phyloP scores from a whole-genome alignment of 2,888 invertebrate genomes.

The Xestia rhomboidea region DNA sequence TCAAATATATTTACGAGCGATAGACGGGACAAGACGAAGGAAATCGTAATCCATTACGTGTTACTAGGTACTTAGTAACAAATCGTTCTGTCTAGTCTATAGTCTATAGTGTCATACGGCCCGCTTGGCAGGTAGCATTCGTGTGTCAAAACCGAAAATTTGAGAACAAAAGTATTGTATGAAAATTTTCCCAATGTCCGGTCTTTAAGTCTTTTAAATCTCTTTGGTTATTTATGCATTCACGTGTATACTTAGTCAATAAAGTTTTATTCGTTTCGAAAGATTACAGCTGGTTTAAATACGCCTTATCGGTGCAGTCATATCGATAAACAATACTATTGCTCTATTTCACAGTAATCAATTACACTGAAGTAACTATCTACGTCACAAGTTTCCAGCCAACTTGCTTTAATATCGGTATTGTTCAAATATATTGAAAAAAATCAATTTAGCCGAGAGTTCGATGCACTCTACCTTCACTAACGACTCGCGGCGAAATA shows the following conservation, averaged over 20 bases:
- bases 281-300: conserved; percentile 50
- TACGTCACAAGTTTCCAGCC: conserved; percentile 19
- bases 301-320: conserved; percentile 45
- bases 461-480: conserved; percentile 49
- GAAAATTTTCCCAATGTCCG: too few species aligned
- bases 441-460: conserved; percentile 9
- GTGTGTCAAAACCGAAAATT: too few species aligned
- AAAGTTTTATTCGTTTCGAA: conserved; percentile 56
- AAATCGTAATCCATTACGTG: too few species aligned
- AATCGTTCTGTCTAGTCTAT: too few species aligned
- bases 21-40: too few species aligned
- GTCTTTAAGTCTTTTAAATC: too few species aligned
- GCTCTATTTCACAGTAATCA: conserved; percentile 43
- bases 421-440: conserved; percentile 17
- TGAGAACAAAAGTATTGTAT: too few species aligned
- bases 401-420: conserved; percentile 17
- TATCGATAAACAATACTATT: conserved; percentile 46
- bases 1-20: too few species aligned
- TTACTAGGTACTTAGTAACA: too few species aligned
- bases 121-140: too few species aligned
- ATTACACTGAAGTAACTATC: conserved; percentile 25
- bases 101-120: too few species aligned
- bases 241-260: conserved; percentile 51
- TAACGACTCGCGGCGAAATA: conserved; percentile 42
- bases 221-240: conserved; percentile 42